Conservation (phyloP, 2,113 vertebrate genomes). For the Ceyx melanurus region DNA sequence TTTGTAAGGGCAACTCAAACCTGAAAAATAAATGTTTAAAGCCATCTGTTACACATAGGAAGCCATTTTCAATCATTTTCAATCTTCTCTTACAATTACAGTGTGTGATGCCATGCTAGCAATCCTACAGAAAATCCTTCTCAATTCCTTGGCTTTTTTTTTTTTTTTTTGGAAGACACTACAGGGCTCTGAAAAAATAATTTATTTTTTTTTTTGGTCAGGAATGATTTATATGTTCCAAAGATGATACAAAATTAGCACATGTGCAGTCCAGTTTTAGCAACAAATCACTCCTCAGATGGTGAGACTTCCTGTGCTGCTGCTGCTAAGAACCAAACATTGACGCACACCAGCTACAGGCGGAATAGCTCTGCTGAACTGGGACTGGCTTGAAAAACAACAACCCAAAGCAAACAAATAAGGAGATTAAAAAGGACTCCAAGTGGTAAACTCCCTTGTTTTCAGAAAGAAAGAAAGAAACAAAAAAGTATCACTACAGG, state of each 20-base stretch:
- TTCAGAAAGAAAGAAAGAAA: neutral
- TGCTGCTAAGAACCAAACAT: neutral
- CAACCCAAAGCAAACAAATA: neutral
- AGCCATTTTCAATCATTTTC: slow-evolving; percentile 13
- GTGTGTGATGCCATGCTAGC: neutral
- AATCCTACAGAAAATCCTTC: neutral
- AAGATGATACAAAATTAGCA: neutral
- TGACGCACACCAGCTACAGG: neutral
- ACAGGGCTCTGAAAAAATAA: neutral
- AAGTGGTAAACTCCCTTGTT: neutral
- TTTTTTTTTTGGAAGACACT: neutral
- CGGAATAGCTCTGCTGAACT: neutral
- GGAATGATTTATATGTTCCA: neutral
- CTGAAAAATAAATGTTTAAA: slow-evolving; percentile 67
- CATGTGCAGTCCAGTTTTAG: slow-evolving; percentile 20
- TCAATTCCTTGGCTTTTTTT: neutral
- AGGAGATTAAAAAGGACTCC: neutral
- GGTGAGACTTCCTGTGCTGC: slow-evolving; percentile 25
- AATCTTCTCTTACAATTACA: neutral
- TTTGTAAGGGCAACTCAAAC: slow-evolving; percentile 48
- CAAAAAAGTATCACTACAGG: neutral
- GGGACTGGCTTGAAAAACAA: neutral
- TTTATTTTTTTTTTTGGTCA: neutral
- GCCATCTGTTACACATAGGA: neutral
- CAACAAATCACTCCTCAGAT: neutral